Percentiles rank a stretch among this genome's conserved stretches.
phyloP scores from a whole-genome alignment of 2,797 vertebrate species.

The Lates japonicus region DNA sequence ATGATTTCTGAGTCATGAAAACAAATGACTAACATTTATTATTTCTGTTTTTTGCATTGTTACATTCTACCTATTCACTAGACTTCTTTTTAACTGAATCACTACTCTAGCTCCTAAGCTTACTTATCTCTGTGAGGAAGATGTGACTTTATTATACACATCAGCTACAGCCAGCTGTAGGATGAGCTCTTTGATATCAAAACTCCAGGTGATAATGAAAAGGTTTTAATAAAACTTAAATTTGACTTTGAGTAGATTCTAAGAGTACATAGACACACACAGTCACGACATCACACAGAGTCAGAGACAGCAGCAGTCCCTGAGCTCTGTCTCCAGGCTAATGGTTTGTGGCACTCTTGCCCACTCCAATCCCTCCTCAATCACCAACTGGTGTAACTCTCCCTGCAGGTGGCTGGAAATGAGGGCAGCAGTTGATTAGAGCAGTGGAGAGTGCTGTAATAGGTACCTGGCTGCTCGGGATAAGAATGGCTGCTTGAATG shows the following conservation, averaged over 20 bases:
- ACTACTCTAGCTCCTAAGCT: not conserved
- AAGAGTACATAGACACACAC: conserved; percentile 2
- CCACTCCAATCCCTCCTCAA: conserved; percentile 66
- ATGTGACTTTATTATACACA: conserved; percentile 3
- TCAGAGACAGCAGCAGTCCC: conserved; percentile 40
- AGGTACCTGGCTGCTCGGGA: conserved; percentile 49
- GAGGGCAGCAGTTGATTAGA: conserved; percentile 75
- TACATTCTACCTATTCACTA: conserved; percentile 14
- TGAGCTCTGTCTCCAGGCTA: conserved; percentile 50
- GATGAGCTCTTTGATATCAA: conserved; percentile 21
- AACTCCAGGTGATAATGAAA: conserved; percentile 20
- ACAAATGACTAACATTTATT: conserved; percentile 10
- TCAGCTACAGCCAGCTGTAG: not conserved
- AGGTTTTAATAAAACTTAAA: conserved; percentile 34
- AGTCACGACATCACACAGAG: conserved; percentile 22
- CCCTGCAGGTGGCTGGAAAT: conserved; percentile 68
- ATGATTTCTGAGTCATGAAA: conserved; percentile 19
- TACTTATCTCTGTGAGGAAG: conserved; percentile 1
- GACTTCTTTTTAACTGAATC: conserved; percentile 4
- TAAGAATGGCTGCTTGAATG: conserved; percentile 49
- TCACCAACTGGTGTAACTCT: conserved; percentile 54
- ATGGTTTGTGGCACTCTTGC: conserved; percentile 62
- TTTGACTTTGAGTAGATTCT: conserved; percentile 23
- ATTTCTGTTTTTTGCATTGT: conserved; percentile 4
- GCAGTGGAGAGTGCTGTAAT: conserved; percentile 41